Conservation (phyloP, 2,113 vertebrate genomes). For the Pelodiscus sinensis region DNA sequence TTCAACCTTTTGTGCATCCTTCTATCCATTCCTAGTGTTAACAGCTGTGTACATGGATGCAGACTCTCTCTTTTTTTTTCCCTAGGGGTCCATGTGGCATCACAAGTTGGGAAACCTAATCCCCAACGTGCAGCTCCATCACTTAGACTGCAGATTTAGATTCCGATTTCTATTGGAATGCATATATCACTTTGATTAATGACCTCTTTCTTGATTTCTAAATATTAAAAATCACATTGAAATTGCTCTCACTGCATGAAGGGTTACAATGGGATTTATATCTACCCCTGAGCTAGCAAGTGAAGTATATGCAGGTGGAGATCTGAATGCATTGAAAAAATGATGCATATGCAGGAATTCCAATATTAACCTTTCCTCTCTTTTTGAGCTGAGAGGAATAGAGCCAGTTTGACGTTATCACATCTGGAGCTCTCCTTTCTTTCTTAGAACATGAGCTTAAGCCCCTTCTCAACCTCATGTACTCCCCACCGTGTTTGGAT, state of each 20-base stretch:
- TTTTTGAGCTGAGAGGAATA: not conserved
- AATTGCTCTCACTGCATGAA: not conserved
- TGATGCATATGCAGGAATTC: not conserved
- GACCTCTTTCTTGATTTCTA: not conserved
- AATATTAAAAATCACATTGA: not conserved
- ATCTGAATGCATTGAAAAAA: not conserved
- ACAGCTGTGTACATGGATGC: fast-evolving
- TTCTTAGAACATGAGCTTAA: not conserved
- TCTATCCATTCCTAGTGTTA: not conserved
- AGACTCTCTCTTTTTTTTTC: not conserved
- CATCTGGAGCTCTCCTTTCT: fast-evolving
- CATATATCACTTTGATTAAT: not conserved
- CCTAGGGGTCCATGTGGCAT: not conserved
- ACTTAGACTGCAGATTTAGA: not conserved
- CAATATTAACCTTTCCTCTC: not conserved
- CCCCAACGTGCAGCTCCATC: not conserved
- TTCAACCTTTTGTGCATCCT: not conserved
- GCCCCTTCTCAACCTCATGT: not conserved
- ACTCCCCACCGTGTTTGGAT: not conserved
- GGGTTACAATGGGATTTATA: not conserved
- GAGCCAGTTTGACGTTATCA: fast-evolving
- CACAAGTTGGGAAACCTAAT: fast-evolving
- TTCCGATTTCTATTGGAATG: not conserved
- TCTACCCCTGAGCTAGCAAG: fast-evolving
- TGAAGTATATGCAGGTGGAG: not conserved